A percentile compares a stretch with the other conserved stretches of the same genome.
These are phyloP conservation scores for Xyrauchen texanus DNA, from an alignment of 2,113 vertebrate genomes.

Conservation along the genomic window DNA sequence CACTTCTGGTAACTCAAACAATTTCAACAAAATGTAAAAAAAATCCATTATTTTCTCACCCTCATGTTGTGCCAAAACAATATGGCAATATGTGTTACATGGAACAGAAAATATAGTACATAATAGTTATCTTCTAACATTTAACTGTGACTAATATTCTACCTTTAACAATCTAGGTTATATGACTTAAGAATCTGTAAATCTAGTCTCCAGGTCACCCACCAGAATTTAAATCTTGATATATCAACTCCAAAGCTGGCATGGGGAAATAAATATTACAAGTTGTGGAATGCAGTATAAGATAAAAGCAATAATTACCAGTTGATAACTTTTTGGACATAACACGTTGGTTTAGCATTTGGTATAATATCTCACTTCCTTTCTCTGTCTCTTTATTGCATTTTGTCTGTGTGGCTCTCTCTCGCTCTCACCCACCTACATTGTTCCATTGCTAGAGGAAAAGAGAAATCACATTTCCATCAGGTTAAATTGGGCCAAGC, in stretches of 20 bases:
- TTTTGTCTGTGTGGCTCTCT: constrained; percentile 43
- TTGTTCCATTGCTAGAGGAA: constrained; percentile 83
- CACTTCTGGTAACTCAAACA: too few species aligned
- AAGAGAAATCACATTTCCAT: constrained; percentile 95
- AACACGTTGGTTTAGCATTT: not conserved
- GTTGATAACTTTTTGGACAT: constrained; percentile 53
- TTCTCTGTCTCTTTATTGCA: constrained; percentile 17
- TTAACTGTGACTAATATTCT: too few species aligned
- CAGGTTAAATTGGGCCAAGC: constrained; percentile 95
- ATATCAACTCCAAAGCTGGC: not conserved
- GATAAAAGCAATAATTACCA: constrained; percentile 78
- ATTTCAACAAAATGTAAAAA: too few species aligned
- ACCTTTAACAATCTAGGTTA: too few species aligned
- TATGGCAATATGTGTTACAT: too few species aligned
- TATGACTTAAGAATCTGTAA: too few species aligned
- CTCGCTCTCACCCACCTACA: constrained; percentile 34
- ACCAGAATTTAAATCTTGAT: too few species aligned
- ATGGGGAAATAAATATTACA: not conserved
- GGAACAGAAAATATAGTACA: too few species aligned
- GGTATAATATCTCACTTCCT: constrained; percentile 23
- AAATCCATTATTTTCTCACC: too few species aligned
- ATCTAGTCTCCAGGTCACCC: too few species aligned
- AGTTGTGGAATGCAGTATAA: constrained; percentile 56
- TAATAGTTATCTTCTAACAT: too few species aligned
- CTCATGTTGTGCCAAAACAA: too few species aligned